Conservation (phyloP, 2,113 vertebrate species). For the Proteles cristata region DNA sequence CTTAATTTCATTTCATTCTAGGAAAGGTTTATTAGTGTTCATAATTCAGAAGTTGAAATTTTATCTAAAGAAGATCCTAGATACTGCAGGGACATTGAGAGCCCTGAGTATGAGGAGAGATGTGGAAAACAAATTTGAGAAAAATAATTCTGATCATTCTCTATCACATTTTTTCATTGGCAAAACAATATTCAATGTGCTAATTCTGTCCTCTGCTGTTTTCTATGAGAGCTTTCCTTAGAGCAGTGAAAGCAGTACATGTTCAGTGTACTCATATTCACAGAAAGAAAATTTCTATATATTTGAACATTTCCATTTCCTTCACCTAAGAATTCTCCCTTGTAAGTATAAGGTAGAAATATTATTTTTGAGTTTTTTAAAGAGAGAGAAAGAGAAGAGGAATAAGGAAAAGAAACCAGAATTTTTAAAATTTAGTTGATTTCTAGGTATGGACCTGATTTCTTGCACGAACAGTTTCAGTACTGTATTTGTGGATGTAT, state of each 20-base stretch:
- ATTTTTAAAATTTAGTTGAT: not conserved
- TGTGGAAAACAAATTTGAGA: not conserved
- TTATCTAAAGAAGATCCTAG: not conserved
- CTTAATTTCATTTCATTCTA: conserved; percentile 50
- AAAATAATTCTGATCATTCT: conserved; percentile 63
- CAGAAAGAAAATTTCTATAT: conserved; percentile 56
- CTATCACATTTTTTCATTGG: not conserved
- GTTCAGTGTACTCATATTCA: conserved; percentile 49
- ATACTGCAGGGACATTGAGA: not conserved
- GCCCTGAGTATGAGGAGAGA: not conserved
- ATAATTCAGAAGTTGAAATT: conserved; percentile 19
- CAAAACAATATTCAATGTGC: not conserved
- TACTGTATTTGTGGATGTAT: not conserved
- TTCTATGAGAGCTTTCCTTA: conserved; percentile 11
- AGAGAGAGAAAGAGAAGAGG: not conserved
- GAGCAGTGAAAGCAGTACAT: not conserved
- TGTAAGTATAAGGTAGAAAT: not conserved
- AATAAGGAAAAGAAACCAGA: not conserved
- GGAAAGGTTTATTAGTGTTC: not conserved
- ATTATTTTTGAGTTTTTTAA: not conserved
- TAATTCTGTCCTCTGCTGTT: not conserved
- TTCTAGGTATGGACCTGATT: not conserved
- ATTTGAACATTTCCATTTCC: conserved; percentile 28
- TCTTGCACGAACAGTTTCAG: not conserved
- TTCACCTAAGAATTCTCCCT: conserved; percentile 4